These are phyloP conservation scores for Harlomillsia oculata DNA, from an alignment of 1,140 invertebrate species.

Conservation along the genomic window DNA sequence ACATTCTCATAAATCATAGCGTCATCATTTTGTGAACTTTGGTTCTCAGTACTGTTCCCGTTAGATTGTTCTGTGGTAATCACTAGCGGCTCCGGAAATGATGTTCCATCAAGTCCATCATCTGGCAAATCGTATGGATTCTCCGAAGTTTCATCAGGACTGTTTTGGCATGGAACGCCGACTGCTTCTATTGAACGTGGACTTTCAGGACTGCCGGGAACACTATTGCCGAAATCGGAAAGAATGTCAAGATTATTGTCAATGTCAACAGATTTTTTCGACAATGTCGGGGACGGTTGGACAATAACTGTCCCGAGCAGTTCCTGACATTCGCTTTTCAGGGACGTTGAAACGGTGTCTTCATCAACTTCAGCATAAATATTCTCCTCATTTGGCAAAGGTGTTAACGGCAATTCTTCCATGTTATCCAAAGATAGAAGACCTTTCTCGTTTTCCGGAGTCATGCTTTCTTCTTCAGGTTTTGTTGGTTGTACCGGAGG, in stretches of 20 bases:
- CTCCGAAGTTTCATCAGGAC: too few species aligned
- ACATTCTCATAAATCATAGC: slow-evolving; percentile 25
- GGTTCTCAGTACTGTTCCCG: too few species aligned
- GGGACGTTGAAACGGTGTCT: neutral
- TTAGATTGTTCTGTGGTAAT: too few species aligned
- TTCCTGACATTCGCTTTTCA: neutral
- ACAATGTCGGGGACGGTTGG: slow-evolving; percentile 3
- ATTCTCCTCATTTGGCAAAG: neutral
- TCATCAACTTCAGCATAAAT: neutral
- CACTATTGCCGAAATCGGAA: slow-evolving; percentile 8
- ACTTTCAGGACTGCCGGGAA: slow-evolving; percentile 4
- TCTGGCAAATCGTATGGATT: too few species aligned
- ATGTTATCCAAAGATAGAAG: neutral
- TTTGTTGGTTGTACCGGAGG: too few species aligned
- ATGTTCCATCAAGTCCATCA: too few species aligned
- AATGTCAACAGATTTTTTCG: slow-evolving; percentile 20
- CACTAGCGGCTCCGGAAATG: too few species aligned
- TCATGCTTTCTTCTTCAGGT: too few species aligned
- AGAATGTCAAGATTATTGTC: slow-evolving; percentile 19
- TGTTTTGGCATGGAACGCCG: too few species aligned
- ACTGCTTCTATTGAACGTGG: too few species aligned
- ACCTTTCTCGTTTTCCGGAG: too few species aligned
- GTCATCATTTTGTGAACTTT: neutral
- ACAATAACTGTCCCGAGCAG: neutral
- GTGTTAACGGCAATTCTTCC: neutral